Base-by-base conservation (phyloP, 2,888 invertebrate species). In the Catocala nupta region DNA sequence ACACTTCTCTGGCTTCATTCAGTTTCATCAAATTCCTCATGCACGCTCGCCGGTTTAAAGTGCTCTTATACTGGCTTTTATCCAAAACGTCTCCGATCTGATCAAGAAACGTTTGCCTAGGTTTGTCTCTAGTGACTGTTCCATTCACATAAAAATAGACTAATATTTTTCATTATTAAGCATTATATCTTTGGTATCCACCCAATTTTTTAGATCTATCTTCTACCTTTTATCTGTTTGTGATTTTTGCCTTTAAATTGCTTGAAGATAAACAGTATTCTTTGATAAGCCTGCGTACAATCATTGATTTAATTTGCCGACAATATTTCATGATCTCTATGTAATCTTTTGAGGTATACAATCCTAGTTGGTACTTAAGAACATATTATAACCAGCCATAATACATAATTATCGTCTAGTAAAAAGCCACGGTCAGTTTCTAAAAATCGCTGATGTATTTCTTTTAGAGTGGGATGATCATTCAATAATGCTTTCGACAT, bases 401-500 rank as follows among this genome's bases (percentile, higher is more conserved):
- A 61, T 72, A 68, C n/a, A n/a, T n/a, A n/a, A 12, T 63, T 65
- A 9, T 70, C 67, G 39, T 70, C 65, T 5, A 65, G 70, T 13
- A 68, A 55, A 53, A 70, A 70, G 1, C 61, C 71, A 42, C 71
- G 72, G 33, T 64, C 68, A 59, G 68, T 64, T 65, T 73, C 68
- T 56, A 68, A 63, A 64, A 71, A 67, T 51, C 62, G 61, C 25
- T 54, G 49, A 55, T 49, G 55, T 55, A n/a, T n/a, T n/a, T n/a
- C n/a, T n/a, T n/a, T n/a, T n/a, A n/a, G n/a, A n/a, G n/a, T n/a
- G n/a, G 59, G 65, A 55, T 73, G 73, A 48, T 66, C 65, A 36
- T 72, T 65, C 48, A 78, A 57, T 49, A 71, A 60, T 42, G 62
- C 68, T 63, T 67, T 68, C 16, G 77, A 47, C 67, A 77, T 71